phyloP scores from a whole-genome alignment of 2,797 vertebrate species.

The Thaleichthys pacificus region DNA sequence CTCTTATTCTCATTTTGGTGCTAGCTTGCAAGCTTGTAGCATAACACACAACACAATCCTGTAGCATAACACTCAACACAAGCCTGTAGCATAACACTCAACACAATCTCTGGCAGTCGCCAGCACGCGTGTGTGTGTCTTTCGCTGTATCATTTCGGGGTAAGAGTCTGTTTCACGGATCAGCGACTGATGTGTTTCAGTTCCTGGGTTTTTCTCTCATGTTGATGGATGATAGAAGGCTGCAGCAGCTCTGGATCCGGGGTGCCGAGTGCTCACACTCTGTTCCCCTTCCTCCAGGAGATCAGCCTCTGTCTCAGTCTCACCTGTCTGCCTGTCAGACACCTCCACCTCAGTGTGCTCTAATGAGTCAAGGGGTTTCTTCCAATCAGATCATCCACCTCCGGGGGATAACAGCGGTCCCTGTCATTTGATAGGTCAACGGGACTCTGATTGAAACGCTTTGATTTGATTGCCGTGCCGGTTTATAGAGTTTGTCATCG shows the following conservation, averaged over 20 bases:
- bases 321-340: slow-evolving; percentile 13
- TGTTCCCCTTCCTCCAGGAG: not conserved
- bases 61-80: slow-evolving; percentile 4
- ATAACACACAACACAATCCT: slow-evolving; percentile 5
- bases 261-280: slow-evolving; percentile 25
- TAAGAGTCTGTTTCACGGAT: slow-evolving; percentile 29
- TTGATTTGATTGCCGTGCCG: too few relatives aligned
- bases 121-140: slow-evolving; percentile 9
- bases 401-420: not conserved
- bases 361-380: slow-evolving; percentile 32
- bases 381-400: slow-evolving; percentile 1
- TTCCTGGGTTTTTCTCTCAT: slow-evolving; percentile 15
- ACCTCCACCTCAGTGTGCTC: slow-evolving; percentile 10
- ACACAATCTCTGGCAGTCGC: slow-evolving; percentile 24
- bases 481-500: not conserved
- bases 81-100: not conserved
- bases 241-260: slow-evolving; percentile 6
- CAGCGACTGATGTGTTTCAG: slow-evolving; percentile 32
- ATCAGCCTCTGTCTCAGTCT: not conserved
- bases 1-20: too few relatives aligned
- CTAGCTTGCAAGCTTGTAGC: not conserved
- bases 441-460: not conserved
- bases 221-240: slow-evolving; percentile 30
- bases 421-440: slow-evolving; percentile 10
- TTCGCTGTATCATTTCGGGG: slow-evolving; percentile 30